phyloP scores from a whole-genome alignment of 2,113 vertebrate species.

The Vimba vimba region DNA sequence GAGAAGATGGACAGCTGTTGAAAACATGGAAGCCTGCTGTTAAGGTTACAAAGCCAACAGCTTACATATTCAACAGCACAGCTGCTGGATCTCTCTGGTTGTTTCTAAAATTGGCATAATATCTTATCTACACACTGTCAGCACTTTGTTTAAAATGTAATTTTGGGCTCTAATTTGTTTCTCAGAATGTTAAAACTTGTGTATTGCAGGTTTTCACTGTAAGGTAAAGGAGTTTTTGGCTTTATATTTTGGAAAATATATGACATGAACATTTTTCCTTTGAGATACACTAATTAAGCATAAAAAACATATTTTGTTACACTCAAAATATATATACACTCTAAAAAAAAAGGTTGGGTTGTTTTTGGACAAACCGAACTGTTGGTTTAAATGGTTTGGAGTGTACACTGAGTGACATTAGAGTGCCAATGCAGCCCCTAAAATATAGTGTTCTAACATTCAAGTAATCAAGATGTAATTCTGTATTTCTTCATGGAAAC shows the following conservation, averaged over 20 bases:
- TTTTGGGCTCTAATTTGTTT: background rate
- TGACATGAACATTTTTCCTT: background rate
- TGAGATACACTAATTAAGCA: too few relatives aligned
- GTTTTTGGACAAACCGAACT: too few relatives aligned
- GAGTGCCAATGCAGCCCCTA: background rate
- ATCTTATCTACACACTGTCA: background rate
- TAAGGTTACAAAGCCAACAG: background rate
- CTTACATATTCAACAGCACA: background rate
- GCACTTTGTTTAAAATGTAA: background rate
- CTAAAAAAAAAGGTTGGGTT: too few relatives aligned
- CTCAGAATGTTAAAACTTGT: background rate
- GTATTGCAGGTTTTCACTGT: background rate
- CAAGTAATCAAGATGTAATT: background rate
- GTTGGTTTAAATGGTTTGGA: too few relatives aligned
- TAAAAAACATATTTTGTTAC: background rate
- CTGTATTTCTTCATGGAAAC: background rate
- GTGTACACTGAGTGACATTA: background rate
- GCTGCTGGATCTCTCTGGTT: background rate
- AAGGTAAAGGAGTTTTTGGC: background rate
- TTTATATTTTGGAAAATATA: background rate
- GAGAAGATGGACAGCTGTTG: slow-evolving; percentile 26
- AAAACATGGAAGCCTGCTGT: background rate
- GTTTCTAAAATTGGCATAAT: background rate
- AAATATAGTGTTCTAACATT: background rate
- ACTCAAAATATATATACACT: too few relatives aligned